Evolutionary conservation across 2,113 vertebrate genomes (phyloP), one percentile per base, ranked within the genome.

Genomic region (Anhinga rufa): DNA sequence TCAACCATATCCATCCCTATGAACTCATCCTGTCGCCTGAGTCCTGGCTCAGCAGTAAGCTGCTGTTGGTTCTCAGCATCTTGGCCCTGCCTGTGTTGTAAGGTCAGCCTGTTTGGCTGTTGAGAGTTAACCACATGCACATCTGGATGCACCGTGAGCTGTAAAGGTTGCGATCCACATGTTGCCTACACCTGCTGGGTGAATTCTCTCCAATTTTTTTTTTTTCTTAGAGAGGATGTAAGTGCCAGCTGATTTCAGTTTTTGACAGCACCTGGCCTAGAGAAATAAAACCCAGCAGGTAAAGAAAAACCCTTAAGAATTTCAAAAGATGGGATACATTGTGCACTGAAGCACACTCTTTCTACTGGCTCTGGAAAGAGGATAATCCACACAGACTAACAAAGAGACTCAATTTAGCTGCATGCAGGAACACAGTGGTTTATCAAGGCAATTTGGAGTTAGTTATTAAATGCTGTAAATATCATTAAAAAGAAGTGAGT

Each of bases 261-360:
- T 95, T 78, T 95, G 87, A 94, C 85, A 95, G 82, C 60, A 81
- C 7, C 44, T 78, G 62, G 90, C 68, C 72, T 88, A 66, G 38
- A 90, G 86, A 94, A 95, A 91, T 51, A 70, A 86, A 97, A 64
- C 31, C 10, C 91, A 93, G 68, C 54, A 95, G 86, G 85, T 80
- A 81, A 90, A 83, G 82, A 90, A 86, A 95, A 95, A 4, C 26
- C 9, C 38, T 71, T 64, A 48, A 71, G 78, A 78, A 94, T 88
- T 92, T 94, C 55, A 88, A 86, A 93, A 75, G 66, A 17, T 57
- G 24, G 61, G 54, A 22, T 79, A 11, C 29, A 52, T 48, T 82
- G 75, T 75, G 82, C 82, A 70, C 68, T 40, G 81, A 76, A 95
- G 87, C 66, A 61, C 17, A 1, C 3, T 66, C 40, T 66, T 46